Evolutionary conservation across 2,888 invertebrate species (phyloP).

Genomic region (Sarcophaga variegata): DNA sequence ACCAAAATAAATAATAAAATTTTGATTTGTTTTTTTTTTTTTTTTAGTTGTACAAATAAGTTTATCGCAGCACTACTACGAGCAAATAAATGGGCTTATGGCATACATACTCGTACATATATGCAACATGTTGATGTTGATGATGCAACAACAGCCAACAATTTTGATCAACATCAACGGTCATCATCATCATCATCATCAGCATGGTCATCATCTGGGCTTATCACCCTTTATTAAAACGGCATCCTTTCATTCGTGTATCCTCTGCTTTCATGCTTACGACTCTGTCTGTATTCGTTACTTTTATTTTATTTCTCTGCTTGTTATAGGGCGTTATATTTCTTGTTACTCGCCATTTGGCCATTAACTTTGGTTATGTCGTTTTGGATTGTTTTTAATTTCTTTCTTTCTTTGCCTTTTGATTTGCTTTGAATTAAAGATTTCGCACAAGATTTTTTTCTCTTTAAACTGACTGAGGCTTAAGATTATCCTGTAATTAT

Average conservation of each 20-base stretch:
- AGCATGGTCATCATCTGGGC: conserved; percentile 18
- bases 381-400: not conserved
- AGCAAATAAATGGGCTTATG: no score
- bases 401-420: no score
- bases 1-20: conserved; percentile 59
- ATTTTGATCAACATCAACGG: conserved; percentile 35
- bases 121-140: not conserved
- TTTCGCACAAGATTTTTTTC: no score
- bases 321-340: conserved; percentile 62
- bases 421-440: no score
- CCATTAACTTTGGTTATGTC: conserved; percentile 51
- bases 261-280: conserved; percentile 31
- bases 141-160: conserved; percentile 52
- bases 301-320: not conserved
- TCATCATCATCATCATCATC: not conserved
- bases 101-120: not conserved
- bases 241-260: conserved; percentile 34
- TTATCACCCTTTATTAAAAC: conserved; percentile 57
- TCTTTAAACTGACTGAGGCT: no score
- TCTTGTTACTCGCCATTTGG: conserved; percentile 66
- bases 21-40: not conserved
- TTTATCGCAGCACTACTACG: no score
- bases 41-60: conserved; percentile 13
- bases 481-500: no score
- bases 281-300: not conserved